Percentiles rank a stretch among this genome's conserved stretches.
phyloP scores from a whole-genome alignment of 2,888 invertebrate species.

The Sylvicola fuscatus region DNA sequence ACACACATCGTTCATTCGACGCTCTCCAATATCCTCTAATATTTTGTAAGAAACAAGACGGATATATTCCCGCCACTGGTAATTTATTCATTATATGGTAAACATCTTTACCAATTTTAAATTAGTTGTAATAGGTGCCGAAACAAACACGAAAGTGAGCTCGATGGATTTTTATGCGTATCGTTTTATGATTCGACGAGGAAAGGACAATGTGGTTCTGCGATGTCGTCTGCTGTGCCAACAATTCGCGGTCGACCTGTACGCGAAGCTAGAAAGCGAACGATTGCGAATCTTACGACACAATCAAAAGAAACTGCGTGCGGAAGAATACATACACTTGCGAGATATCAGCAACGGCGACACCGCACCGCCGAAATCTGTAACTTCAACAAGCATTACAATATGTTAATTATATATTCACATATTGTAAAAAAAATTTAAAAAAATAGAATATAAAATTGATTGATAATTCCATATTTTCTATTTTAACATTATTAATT shows the following conservation, averaged over 20 bases:
- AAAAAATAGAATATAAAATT: no score
- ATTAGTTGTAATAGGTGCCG: slow-evolving; percentile 5
- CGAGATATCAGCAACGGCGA: no score
- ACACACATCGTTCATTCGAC: slow-evolving; percentile 15
- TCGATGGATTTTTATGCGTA: slow-evolving; percentile 12
- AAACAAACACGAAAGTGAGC: slow-evolving; percentile 10
- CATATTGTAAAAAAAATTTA: no score
- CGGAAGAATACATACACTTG: slow-evolving; percentile 15
- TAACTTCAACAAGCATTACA: no score
- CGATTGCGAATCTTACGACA: slow-evolving; percentile 11
- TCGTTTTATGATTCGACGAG: slow-evolving; percentile 9
- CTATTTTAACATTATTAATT: no score
- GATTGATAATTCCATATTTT: no score
- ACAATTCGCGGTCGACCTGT: slow-evolving; percentile 16
- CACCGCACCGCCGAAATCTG: no score
- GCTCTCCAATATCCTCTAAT: no score
- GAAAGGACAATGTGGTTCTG: slow-evolving; percentile 8
- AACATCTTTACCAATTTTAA: no score
- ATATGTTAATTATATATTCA: no score
- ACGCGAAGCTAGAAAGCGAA: slow-evolving; percentile 15
- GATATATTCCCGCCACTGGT: no score
- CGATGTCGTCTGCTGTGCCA: slow-evolving; percentile 11
- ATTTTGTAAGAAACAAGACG: slow-evolving; percentile 13
- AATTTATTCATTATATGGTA: no score
- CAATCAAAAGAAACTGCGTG: slow-evolving; percentile 12